Evolutionary conservation across 1,140 invertebrate species (phyloP).

Genomic region (Habropoda laboriosa): DNA sequence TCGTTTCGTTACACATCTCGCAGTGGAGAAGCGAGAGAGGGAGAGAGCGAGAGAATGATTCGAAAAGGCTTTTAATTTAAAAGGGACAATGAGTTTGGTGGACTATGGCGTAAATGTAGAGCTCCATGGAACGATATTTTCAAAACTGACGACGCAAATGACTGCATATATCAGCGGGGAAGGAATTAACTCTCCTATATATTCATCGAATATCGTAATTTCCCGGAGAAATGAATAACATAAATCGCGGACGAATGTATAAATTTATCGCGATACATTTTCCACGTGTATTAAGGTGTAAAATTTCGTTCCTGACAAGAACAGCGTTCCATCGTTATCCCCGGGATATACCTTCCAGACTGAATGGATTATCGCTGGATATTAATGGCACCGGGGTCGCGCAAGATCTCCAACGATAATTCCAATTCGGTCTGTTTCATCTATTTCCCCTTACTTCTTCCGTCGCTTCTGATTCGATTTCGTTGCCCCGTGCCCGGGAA

Average conservation of each 20-base stretch:
- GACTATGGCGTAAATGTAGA: background rate
- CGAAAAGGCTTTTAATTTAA: background rate
- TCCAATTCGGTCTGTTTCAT: conserved; percentile 30
- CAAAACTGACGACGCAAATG: background rate
- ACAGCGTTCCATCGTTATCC: background rate
- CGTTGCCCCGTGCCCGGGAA: conserved; percentile 18
- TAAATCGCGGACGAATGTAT: background rate
- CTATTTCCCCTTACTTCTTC: conserved; percentile 47
- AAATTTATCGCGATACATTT: conserved; percentile 4
- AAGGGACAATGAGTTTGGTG: background rate
- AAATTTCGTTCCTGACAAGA: background rate
- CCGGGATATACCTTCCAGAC: conserved; percentile 34
- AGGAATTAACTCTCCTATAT: background rate
- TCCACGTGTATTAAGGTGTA: background rate
- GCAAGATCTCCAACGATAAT: conserved; percentile 39
- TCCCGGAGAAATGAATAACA: background rate
- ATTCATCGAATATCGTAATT: background rate
- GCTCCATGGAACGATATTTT: background rate
- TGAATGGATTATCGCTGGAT: conserved; percentile 34
- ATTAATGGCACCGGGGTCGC: conserved; percentile 29
- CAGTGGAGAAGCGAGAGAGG: too few species aligned
- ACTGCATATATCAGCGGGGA: background rate
- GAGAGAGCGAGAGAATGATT: background rate
- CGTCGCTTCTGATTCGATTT: conserved; percentile 39
- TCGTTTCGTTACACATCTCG: too few species aligned